Base-by-base conservation (phyloP, 2,113 vertebrate genomes). In the Puntigrus tetrazona region DNA sequence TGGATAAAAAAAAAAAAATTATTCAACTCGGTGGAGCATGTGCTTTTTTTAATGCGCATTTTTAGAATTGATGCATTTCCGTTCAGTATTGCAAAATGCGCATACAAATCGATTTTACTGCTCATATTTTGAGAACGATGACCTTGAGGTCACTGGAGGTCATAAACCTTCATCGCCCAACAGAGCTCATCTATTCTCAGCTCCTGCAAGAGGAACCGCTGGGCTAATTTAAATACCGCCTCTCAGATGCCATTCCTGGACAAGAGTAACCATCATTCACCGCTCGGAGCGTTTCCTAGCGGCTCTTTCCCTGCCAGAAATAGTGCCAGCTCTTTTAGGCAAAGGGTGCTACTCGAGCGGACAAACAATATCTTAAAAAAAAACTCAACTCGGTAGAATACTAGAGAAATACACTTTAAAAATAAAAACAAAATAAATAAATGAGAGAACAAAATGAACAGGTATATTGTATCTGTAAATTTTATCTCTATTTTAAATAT, bases 131-230 rank as follows among this genome's bases (percentile, higher is more conserved):
- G 38, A 45, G 11, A 74, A 14, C 3, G 20, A 78, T 55, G 18
- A 57, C 29, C 29, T 72, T 72, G 47, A 36, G 47, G 10, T 69
- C 5, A 57, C 20, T 41, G 18, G 61, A 76, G 57, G 11, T 61
- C 18, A 76, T 73, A 52, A 81, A 82, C 14, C 1, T 61, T 5
- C 65, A 65, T 70, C 10, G 92, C 87, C 55, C 55, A 73, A 25
- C 29, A 73, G 50, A 25, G 69, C 78, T 89, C 50, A 34, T 86
- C 88, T 92, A 87, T 91, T 91, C 83, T 89, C 75, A 86, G 88
- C 45, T 34, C 22, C 88, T 83, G 78, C 78, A 34, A 82, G 57
- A 86, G 52, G 78, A 87, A 86, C 89, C 76, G 65, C 69, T 50
- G 4, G 13, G 84, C 72, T 90, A 76, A 88, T 91, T 90, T 69